Percentiles rank a stretch among this genome's conserved stretches.
phyloP scores from a whole-genome alignment of 2,797 vertebrate genomes.

The Oreochromis mossambicus region DNA sequence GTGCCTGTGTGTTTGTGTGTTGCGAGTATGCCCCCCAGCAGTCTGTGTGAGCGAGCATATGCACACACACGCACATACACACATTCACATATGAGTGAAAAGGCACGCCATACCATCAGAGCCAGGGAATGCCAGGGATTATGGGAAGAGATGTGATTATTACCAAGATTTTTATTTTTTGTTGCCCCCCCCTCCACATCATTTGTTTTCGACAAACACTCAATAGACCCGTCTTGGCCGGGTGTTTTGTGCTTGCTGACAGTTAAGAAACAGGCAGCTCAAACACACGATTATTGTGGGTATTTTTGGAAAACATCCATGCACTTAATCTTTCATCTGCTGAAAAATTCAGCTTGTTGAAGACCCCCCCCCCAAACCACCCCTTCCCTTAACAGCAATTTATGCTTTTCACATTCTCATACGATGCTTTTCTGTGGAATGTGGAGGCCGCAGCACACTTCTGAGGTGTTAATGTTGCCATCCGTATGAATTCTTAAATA shows the following conservation, averaged over 20 bases:
- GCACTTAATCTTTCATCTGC: constrained; percentile 76
- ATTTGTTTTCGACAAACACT: constrained; percentile 65
- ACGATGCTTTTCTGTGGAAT: constrained; percentile 41
- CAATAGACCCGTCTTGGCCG: constrained; percentile 69
- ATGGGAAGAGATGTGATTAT: constrained; percentile 78
- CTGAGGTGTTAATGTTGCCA: constrained; percentile 57
- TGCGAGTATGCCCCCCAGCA: constrained; percentile 69
- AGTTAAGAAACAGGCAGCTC: constrained; percentile 68
- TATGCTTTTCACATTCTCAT: constrained; percentile 50
- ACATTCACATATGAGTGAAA: constrained; percentile 51
- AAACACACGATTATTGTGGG: constrained; percentile 65
- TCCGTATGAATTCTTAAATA: constrained; percentile 46
- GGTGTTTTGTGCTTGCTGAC: constrained; percentile 62
- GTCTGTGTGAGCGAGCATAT: constrained; percentile 44
- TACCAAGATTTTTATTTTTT: constrained; percentile 67
- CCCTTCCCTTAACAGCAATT: constrained; percentile 43
- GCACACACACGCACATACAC: constrained; percentile 19
- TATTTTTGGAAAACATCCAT: constrained; percentile 74
- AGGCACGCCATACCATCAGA: constrained; percentile 69
- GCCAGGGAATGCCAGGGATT: constrained; percentile 77
- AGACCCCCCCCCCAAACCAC: neutral
- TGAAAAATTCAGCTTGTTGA: constrained; percentile 59
- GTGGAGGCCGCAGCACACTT: constrained; percentile 48
- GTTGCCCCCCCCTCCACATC: constrained; percentile 8
- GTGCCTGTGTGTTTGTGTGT: constrained; percentile 59